phyloP scores from a whole-genome alignment of 2,797 vertebrate genomes.

The Nasua narica region DNA sequence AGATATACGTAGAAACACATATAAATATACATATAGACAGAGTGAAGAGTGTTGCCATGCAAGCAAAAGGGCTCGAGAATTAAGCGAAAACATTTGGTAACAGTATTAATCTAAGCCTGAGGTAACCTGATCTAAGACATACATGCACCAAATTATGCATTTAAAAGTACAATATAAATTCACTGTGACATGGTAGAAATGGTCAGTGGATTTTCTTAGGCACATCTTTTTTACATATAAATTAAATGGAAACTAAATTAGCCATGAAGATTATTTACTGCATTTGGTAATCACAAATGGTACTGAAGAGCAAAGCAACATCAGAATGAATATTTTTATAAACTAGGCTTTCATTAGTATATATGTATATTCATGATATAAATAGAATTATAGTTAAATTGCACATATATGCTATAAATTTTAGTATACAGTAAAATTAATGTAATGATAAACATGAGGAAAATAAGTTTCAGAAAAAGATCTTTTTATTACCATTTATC shows the following conservation, averaged over 20 bases:
- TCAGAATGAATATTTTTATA: background rate
- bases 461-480: background rate
- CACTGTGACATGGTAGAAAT: background rate
- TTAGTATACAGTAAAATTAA: background rate
- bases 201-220: background rate
- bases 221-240: background rate
- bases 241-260: background rate
- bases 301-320: background rate
- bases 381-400: background rate
- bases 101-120: background rate
- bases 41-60: background rate
- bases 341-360: background rate
- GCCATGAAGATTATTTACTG: background rate
- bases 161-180: background rate
- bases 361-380: background rate
- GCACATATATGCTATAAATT: background rate
- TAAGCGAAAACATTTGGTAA: background rate
- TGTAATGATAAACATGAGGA: background rate
- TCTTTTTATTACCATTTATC: background rate
- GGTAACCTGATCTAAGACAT: background rate
- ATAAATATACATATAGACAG: accelerated
- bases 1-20: background rate
- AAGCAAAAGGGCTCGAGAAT: background rate
- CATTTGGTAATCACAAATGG: background rate
- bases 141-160: background rate